Evolutionary conservation across 2,113 vertebrate species (phyloP).

Genomic region (Crotalus horridus): DNA sequence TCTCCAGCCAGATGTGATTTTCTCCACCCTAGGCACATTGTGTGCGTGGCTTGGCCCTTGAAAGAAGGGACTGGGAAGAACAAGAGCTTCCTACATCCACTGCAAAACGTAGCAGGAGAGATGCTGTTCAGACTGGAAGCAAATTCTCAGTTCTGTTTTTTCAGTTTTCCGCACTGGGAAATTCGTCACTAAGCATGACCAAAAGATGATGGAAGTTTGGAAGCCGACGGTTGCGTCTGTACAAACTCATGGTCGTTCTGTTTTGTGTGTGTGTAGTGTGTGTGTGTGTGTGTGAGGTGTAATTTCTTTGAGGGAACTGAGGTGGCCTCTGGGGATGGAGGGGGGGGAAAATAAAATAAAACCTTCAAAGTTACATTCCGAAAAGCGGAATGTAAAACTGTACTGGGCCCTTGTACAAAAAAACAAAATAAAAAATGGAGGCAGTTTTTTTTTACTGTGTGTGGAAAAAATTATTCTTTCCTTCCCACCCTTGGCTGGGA

Average conservation of each 20-base stretch:
- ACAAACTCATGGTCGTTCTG: background rate
- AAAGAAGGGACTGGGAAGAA: background rate
- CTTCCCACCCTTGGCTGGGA: background rate
- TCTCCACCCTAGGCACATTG: background rate
- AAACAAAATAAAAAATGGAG: background rate
- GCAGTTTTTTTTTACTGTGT: background rate
- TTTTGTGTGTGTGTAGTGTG: no score
- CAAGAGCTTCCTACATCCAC: background rate
- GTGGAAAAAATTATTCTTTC: background rate
- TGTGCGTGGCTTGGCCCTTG: background rate
- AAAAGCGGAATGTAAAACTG: background rate
- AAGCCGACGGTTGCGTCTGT: background rate
- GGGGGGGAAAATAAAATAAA: background rate
- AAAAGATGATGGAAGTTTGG: background rate
- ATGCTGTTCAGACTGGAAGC: background rate
- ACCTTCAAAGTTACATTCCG: background rate
- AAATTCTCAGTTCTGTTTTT: background rate
- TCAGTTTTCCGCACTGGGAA: background rate
- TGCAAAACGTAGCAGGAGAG: background rate
- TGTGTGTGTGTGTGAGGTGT: no score
- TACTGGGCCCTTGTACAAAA: background rate
- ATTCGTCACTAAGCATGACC: background rate
- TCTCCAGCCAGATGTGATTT: background rate
- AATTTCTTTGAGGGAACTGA: background rate
- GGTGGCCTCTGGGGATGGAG: background rate